Conservation (phyloP, 2,113 vertebrate species). For the Triplophysa tibetana region DNA sequence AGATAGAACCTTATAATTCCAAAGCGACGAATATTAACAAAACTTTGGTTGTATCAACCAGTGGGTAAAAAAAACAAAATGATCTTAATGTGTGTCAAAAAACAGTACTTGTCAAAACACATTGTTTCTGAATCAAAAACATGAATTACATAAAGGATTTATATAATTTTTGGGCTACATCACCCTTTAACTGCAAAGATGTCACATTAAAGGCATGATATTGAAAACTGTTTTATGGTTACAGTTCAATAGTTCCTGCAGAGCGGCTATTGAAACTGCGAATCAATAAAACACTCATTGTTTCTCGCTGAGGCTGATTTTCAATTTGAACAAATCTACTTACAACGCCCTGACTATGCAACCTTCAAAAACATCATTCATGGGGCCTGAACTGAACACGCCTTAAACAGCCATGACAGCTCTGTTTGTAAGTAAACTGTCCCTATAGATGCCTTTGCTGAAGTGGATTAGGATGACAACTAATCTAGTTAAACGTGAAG, state of each 20-base stretch:
- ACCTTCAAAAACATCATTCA: constrained; percentile 1
- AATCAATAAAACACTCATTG: constrained; percentile 9
- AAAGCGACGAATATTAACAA: no score
- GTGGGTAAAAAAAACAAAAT: no score
- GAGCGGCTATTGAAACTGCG: background rate
- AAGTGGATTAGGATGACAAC: constrained; percentile 35
- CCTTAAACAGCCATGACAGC: constrained; percentile 10
- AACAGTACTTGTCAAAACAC: no score
- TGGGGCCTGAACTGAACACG: background rate
- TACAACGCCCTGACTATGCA: background rate
- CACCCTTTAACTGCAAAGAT: background rate
- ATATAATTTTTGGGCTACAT: background rate
- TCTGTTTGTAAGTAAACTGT: constrained; percentile 19
- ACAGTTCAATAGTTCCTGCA: background rate
- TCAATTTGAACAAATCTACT: constrained; percentile 18
- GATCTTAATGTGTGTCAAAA: no score
- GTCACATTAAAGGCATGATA: background rate
- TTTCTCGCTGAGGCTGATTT: background rate
- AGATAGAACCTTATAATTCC: no score
- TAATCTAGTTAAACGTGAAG: constrained; percentile 51
- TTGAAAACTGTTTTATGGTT: background rate
- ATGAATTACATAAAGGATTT: no score
- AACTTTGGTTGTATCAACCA: no score
- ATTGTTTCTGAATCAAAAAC: no score
- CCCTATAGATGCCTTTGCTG: constrained; percentile 40